phyloP scores from a whole-genome alignment of 2,888 invertebrate genomes.

The Chirona hameri region DNA sequence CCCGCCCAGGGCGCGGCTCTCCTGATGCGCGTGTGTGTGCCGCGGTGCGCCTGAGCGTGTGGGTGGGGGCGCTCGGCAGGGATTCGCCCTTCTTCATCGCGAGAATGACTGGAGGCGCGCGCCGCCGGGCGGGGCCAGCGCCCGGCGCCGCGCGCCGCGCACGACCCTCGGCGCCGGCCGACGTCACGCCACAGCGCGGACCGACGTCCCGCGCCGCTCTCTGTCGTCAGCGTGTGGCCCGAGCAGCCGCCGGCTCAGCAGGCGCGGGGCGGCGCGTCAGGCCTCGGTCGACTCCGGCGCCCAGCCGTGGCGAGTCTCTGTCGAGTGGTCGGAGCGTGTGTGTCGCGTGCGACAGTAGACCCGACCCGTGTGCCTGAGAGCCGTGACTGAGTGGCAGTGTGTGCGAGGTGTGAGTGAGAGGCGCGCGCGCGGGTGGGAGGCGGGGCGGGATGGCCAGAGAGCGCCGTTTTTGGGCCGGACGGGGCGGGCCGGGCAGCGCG shows the following conservation, averaged over 20 bases:
- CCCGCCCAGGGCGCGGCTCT: background rate
- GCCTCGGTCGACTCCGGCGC: background rate
- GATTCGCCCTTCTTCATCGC: background rate
- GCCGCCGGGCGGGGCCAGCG: slow-evolving; percentile 14
- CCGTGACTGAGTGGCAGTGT: background rate
- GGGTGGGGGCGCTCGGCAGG: background rate
- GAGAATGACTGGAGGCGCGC: slow-evolving; percentile 25
- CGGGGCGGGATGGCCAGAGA: background rate
- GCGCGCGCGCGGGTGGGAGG: slow-evolving; percentile 25
- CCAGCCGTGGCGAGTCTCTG: background rate
- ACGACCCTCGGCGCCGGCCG: background rate
- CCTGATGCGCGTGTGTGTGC: background rate
- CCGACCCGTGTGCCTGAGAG: too few species aligned
- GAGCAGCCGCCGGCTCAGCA: background rate
- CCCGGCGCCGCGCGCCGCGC: slow-evolving; percentile 24
- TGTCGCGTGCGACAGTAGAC: too few species aligned
- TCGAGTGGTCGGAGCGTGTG: background rate
- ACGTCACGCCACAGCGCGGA: background rate
- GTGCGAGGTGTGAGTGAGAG: slow-evolving; percentile 29
- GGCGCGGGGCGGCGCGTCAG: background rate
- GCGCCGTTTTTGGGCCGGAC: background rate
- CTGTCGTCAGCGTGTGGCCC: background rate
- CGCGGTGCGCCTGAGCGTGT: background rate
- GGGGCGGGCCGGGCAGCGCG: background rate
- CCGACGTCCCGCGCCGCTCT: background rate